Percentiles rank a stretch among this genome's conserved stretches.
Conservation (phyloP, 2,888 invertebrate species). For the Dicyrtomina minuta region DNA sequence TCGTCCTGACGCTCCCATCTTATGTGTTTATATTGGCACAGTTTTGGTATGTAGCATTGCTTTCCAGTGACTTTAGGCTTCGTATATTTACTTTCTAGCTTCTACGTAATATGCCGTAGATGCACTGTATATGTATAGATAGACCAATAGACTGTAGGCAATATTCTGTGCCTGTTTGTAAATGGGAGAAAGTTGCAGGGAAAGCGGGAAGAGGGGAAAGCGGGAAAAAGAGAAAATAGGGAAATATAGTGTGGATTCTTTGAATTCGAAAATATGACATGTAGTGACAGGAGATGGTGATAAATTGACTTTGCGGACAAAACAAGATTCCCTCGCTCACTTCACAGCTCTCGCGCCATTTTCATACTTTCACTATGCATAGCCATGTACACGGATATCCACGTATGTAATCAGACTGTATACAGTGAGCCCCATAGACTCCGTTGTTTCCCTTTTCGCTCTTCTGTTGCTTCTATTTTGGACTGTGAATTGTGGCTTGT, state of each 20-base stretch:
- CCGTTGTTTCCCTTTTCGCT: background rate
- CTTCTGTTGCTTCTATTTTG: background rate
- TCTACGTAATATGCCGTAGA: too few species aligned
- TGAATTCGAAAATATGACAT: slow-evolving; percentile 13
- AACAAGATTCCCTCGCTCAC: background rate
- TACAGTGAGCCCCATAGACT: background rate
- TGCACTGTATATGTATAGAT: background rate
- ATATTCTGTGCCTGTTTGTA: too few species aligned
- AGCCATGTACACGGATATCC: too few species aligned
- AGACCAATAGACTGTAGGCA: too few species aligned
- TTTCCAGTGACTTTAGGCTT: too few species aligned
- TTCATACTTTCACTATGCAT: too few species aligned
- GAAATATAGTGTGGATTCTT: background rate
- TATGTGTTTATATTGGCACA: too few species aligned
- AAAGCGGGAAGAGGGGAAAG: background rate
- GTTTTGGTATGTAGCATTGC: too few species aligned
- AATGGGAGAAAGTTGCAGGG: background rate
- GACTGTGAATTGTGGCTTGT: background rate
- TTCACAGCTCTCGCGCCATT: too few species aligned
- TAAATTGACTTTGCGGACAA: slow-evolving; percentile 29
- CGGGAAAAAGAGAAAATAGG: background rate
- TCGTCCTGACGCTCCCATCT: too few species aligned
- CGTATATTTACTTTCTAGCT: too few species aligned
- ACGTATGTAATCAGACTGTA: too few species aligned
- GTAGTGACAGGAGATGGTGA: slow-evolving; percentile 20